A percentile compares a stretch with the other conserved stretches of the same genome.
These are phyloP conservation scores for Dunckerocampus dactyliophorus DNA, from an alignment of 2,113 vertebrate species.

Conservation along the genomic window DNA sequence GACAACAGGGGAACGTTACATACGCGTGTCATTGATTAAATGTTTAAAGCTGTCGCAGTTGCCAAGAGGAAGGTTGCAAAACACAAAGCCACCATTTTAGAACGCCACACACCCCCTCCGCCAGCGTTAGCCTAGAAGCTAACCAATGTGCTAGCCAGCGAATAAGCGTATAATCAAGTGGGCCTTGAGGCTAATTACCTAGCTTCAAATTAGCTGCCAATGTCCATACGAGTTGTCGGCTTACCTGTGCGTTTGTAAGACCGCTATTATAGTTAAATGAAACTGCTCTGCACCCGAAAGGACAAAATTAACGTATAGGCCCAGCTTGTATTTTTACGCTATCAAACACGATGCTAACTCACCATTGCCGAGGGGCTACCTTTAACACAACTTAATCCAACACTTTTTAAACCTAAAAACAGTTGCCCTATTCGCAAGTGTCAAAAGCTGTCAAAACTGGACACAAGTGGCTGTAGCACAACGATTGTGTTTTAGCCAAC, in stretches of 20 bases:
- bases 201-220: slow-evolving; percentile 18
- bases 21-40: neutral
- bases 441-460: slow-evolving; percentile 9
- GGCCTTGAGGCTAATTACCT: slow-evolving; percentile 28
- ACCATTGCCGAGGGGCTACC: neutral
- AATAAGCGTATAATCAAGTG: slow-evolving; percentile 21
- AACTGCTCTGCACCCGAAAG: neutral
- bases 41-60: slow-evolving; percentile 37
- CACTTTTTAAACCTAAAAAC: neutral
- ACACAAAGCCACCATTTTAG: slow-evolving; percentile 75
- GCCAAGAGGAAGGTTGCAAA: slow-evolving; percentile 55
- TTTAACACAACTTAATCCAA: neutral
- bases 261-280: neutral
- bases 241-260: neutral
- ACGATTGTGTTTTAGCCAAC: slow-evolving; percentile 26
- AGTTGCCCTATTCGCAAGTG: neutral
- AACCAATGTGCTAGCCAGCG: slow-evolving; percentile 54
- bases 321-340: slow-evolving; percentile 21
- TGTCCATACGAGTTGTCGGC: neutral
- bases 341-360: slow-evolving; percentile 43
- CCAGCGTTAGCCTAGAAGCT: slow-evolving; percentile 37
- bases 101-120: slow-evolving; percentile 71
- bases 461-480: neutral
- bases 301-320: neutral
- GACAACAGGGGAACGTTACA: neutral